Evolutionary conservation across 2,113 vertebrate genomes (phyloP).

Genomic region (Egretta garzetta): DNA sequence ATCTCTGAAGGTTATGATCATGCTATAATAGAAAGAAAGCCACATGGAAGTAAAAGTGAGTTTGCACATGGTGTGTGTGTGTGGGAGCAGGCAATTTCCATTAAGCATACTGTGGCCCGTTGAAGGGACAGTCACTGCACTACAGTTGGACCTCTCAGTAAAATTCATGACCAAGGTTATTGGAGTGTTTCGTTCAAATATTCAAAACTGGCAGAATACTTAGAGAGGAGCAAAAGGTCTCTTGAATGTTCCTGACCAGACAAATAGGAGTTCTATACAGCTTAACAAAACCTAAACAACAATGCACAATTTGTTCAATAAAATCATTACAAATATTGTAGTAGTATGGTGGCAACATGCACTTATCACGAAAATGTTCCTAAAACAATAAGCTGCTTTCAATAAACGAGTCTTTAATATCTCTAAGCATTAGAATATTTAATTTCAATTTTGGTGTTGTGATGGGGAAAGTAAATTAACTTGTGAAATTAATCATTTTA

Average conservation of each 20-base stretch:
- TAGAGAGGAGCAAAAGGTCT: not conserved
- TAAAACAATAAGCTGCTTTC: slow-evolving; percentile 71
- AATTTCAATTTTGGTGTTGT: slow-evolving; percentile 73
- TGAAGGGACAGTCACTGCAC: not conserved
- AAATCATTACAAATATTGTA: slow-evolving; percentile 33
- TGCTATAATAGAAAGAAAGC: not conserved
- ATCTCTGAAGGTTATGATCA: not conserved
- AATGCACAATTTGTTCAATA: not conserved
- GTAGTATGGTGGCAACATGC: not conserved
- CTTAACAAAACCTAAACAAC: not conserved
- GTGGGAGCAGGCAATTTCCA: not conserved
- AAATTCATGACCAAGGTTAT: not conserved
- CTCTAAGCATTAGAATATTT: slow-evolving; percentile 72
- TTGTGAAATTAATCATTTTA: slow-evolving; percentile 81
- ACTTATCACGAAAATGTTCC: slow-evolving; percentile 51
- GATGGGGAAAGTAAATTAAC: slow-evolving; percentile 76
- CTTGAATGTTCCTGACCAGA: not conserved
- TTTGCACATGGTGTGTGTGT: not conserved
- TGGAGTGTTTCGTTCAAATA: not conserved
- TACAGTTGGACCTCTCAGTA: not conserved
- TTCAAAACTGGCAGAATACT: not conserved
- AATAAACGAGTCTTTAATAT: slow-evolving; percentile 70
- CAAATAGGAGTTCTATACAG: not conserved
- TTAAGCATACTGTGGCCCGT: not conserved
- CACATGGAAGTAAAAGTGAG: not conserved